phyloP scores from a whole-genome alignment of 1,140 invertebrate species.

The Drosophila saltans region DNA sequence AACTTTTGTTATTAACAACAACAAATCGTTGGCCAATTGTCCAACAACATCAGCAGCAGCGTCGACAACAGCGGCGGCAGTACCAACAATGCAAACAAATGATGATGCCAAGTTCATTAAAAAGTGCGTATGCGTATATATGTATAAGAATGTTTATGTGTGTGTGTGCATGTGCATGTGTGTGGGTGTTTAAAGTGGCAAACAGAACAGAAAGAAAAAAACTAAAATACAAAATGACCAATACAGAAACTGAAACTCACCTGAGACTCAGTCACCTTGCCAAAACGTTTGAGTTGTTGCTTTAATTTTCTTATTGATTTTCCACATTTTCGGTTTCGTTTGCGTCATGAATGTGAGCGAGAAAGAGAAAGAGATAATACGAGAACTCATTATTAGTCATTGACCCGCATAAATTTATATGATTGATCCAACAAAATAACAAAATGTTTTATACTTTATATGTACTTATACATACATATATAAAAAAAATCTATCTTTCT shows the following conservation, averaged over 20 bases:
- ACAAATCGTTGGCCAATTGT: conserved; percentile 28
- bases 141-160: conserved; percentile 8
- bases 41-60: neutral
- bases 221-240: conserved; percentile 19
- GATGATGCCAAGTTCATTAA: conserved; percentile 87
- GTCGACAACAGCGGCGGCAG: neutral
- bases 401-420: conserved; percentile 57
- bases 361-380: conserved; percentile 4
- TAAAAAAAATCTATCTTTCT: neutral
- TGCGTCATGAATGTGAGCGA: conserved; percentile 11
- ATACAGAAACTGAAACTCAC: conserved; percentile 21
- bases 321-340: conserved; percentile 37
- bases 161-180: conserved; percentile 19
- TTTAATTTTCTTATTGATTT: conserved; percentile 62
- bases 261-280: conserved; percentile 59
- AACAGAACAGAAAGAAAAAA: conserved; percentile 1
- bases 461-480: neutral
- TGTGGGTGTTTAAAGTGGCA: conserved; percentile 44
- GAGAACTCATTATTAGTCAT: conserved; percentile 49
- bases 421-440: conserved; percentile 54
- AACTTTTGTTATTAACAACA: conserved; percentile 28
- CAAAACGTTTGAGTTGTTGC: conserved; percentile 26
- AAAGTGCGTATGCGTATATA: conserved; percentile 83
- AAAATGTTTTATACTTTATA: conserved; percentile 22
- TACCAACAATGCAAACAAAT: conserved; percentile 84